phyloP scores from a whole-genome alignment of 1,140 invertebrate species.

The Linepithema humile region DNA sequence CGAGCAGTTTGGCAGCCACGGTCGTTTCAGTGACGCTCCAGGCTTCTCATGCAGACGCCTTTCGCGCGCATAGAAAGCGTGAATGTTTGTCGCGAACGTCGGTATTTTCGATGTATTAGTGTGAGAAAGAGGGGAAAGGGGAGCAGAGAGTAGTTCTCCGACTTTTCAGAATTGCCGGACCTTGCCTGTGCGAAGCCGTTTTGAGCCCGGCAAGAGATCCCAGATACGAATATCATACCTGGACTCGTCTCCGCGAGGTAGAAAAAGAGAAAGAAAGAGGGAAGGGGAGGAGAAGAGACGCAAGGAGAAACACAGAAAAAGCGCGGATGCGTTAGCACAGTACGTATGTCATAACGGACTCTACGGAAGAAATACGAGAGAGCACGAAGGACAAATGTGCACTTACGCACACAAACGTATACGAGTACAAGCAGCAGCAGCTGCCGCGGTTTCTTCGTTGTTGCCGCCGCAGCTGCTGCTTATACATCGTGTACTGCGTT shows the following conservation, averaged over 20 bases:
- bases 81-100: neutral
- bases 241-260: neutral
- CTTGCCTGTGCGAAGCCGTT: too few relatives aligned
- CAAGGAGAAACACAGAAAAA: neutral
- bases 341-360: neutral
- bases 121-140: too few relatives aligned
- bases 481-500: slow-evolving; percentile 14
- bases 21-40: neutral
- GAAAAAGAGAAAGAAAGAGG: neutral
- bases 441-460: neutral
- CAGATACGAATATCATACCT: neutral
- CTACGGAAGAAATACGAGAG: neutral
- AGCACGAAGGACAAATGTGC: too few relatives aligned
- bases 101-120: neutral
- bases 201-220: neutral
- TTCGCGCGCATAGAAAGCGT: neutral
- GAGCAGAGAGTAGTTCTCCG: too few relatives aligned
- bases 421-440: too few relatives aligned
- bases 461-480: neutral
- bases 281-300: neutral
- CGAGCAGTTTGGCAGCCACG: neutral
- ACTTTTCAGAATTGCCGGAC: too few relatives aligned
- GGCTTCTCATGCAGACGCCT: neutral
- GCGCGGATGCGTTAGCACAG: neutral
- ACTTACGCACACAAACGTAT: neutral